These are phyloP conservation scores for Coelopa frigida DNA, from an alignment of 1,140 invertebrate species.

Conservation along the genomic window DNA sequence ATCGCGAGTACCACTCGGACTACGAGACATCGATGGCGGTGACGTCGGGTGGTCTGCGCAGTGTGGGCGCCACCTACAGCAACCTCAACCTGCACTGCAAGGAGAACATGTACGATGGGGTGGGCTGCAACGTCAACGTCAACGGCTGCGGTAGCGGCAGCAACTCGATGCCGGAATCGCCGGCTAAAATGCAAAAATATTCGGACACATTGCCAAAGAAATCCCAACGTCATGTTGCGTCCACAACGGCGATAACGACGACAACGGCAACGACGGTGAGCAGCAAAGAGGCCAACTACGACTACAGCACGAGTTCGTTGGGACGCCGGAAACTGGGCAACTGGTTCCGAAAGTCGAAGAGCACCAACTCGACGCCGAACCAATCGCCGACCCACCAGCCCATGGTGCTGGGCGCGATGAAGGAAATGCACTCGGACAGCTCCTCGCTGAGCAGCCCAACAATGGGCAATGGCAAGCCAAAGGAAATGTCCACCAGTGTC, in stretches of 20 bases:
- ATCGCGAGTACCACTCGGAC: conserved; percentile 37
- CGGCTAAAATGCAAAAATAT: conserved; percentile 28
- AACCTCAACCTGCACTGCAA: conserved; percentile 3
- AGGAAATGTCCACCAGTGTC: no score
- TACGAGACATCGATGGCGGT: conserved; percentile 26
- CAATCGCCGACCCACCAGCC: conserved; percentile 43
- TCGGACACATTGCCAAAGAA: conserved; percentile 40
- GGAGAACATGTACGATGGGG: conserved; percentile 4
- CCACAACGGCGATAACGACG: background rate
- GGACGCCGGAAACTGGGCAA: conserved; percentile 37
- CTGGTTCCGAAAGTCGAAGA: conserved; percentile 44
- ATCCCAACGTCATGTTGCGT: conserved; percentile 27
- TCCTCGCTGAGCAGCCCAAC: no score
- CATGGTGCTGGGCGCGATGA: background rate
- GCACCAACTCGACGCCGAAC: conserved; percentile 39
- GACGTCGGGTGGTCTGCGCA: conserved; percentile 1
- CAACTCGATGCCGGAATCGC: conserved; percentile 37
- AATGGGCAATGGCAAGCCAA: no score
- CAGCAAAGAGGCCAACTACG: background rate
- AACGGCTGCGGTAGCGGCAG: conserved; percentile 21
- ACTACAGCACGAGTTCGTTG: conserved; percentile 30
- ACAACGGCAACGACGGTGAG: conserved; percentile 13
- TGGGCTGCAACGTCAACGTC: no score
- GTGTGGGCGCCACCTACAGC: background rate
- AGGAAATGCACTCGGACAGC: no score